Conservation (phyloP, 2,888 invertebrate genomes). For the Hartigia nigra region DNA sequence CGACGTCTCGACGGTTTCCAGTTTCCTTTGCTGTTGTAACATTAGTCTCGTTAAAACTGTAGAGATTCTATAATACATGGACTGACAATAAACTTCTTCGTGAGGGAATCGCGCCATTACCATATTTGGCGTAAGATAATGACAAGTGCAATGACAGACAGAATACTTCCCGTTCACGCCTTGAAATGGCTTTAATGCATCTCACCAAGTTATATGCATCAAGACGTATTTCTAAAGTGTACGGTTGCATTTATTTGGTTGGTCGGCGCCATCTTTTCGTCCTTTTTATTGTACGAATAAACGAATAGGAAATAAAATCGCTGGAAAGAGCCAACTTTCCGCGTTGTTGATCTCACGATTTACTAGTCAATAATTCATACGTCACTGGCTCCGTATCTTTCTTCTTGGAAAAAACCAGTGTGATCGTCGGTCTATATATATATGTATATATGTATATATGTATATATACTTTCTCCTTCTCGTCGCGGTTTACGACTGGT, state of each 20-base stretch:
- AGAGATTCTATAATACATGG: neutral
- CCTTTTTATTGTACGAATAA: neutral
- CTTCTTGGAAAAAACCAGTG: slow-evolving; percentile 2
- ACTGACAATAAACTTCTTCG: neutral
- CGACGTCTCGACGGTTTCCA: neutral
- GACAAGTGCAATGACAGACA: neutral
- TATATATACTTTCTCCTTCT: slow-evolving; percentile 45
- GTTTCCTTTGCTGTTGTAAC: neutral
- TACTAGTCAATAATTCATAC: neutral
- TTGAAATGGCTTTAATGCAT: neutral
- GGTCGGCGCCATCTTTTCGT: neutral
- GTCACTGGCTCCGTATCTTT: neutral
- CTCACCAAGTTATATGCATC: neutral
- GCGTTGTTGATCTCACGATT: neutral
- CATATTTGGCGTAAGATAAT: neutral
- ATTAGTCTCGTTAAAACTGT: neutral
- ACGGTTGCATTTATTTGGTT: neutral
- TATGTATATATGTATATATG: slow-evolving; percentile 4
- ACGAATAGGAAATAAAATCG: neutral
- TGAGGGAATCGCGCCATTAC: neutral
- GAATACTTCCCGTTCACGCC: neutral
- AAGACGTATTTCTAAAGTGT: neutral
- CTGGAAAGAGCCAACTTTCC: neutral
- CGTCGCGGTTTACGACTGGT: slow-evolving; percentile 51
- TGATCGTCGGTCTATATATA: neutral